Percentiles rank a stretch among this genome's conserved stretches.
These are phyloP conservation scores for Cheilosia pagana DNA, from an alignment of 2,888 invertebrate species.

Conservation along the genomic window DNA sequence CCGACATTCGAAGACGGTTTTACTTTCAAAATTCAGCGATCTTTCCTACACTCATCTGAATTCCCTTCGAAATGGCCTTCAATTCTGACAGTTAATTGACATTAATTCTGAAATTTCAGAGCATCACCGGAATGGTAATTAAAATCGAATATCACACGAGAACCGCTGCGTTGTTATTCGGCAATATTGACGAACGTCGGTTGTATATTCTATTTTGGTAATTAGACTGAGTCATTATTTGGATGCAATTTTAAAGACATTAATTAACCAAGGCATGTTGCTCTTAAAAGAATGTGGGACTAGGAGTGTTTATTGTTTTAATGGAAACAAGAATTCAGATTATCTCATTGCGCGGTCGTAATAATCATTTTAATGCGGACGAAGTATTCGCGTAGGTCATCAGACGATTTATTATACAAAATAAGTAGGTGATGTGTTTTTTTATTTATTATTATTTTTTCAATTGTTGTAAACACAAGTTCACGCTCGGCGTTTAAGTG, in stretches of 20 bases:
- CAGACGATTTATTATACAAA: slow-evolving; percentile 9
- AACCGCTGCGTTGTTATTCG: slow-evolving; percentile 7
- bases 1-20: not conserved
- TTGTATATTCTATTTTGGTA: slow-evolving; percentile 54
- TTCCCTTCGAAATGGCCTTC: slow-evolving; percentile 2
- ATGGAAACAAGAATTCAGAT: slow-evolving; percentile 40
- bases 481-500: slow-evolving; percentile 12
- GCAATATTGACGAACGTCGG: slow-evolving; percentile 19
- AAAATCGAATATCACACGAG: slow-evolving; percentile 9
- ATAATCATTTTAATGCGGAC: slow-evolving; percentile 16
- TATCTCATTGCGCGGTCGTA: slow-evolving; percentile 42
- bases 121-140: slow-evolving; percentile 1
- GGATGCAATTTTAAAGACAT: slow-evolving; percentile 48
- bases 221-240: slow-evolving; percentile 56
- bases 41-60: not conserved
- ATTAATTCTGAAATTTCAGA: slow-evolving; percentile 22
- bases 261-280: slow-evolving; percentile 49
- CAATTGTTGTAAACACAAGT: slow-evolving; percentile 19
- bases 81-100: slow-evolving; percentile 12
- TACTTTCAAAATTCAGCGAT: not conserved
- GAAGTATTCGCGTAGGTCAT: slow-evolving; percentile 24
- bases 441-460: slow-evolving; percentile 3
- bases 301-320: slow-evolving; percentile 59
- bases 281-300: slow-evolving; percentile 52
- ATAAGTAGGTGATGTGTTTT: not conserved